Base-by-base conservation (phyloP, 2,113 vertebrate species). In the Ictalurus punctatus region DNA sequence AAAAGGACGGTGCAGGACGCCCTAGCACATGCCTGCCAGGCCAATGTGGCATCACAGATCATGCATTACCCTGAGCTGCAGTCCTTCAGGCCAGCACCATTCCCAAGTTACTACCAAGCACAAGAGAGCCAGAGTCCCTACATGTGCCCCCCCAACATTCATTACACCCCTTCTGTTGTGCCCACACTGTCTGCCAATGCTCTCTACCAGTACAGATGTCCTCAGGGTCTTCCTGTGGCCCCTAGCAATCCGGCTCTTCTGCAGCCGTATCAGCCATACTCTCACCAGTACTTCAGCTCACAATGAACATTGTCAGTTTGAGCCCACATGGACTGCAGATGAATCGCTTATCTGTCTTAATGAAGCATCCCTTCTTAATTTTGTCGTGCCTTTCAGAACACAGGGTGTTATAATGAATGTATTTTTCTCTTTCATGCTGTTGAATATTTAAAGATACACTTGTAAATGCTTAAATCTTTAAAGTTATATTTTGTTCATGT, bases 1-100 rank as follows among this genome's bases (percentile, higher is more conserved):
- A 98, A 97, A 91, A 89, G 96, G 63, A 96, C 96, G 10, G 92
- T 97, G 25, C 97, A 97, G 93, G 97, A 96, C 54, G 95, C 95
- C 2, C 87, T 96, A 84, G 95, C 95, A 79, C 95, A 96, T 2
- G 95, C 94, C 84, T 96, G 95, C 87, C 95, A 95, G 65, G 93
- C 94, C 0, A 94, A 94, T 34, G 91, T 93, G 0, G 91, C 93
- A 10, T 94, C 95, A 25, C 95, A 94, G 44, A 89, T 96, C 54
- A 87, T 95, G 87, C 94, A 94, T 59, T 95, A 94, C 84, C 91
- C 94, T 0, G 95, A 96, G 83, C 92, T 95, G 84, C 96, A 94
- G 88, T 84, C 92, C 54, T 96, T 91, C 92, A 89, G 95, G 9
- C 85, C 94, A 0, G 91, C 88, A 0, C 94, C 95, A 0, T 96